Base-by-base conservation (phyloP, 2,797 vertebrate genomes). In the Sebastes steindachneri region DNA sequence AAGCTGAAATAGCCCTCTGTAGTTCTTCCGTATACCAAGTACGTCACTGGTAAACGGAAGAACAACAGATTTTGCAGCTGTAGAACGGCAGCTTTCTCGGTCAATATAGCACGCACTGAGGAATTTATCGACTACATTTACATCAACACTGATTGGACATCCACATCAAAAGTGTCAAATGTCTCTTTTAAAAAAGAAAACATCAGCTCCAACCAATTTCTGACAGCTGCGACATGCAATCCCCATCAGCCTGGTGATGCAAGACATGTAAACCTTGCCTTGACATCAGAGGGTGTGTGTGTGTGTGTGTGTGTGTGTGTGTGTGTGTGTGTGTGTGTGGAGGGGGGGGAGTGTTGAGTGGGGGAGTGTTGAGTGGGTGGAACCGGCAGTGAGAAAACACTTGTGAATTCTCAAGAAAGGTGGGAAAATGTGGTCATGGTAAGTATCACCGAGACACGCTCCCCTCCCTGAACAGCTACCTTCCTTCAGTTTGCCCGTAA, bases 401-500 rank as follows among this genome's bases (percentile, higher is more conserved):
- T 62, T 82, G 72, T 59, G 45, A 89, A 54, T 62, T 83, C n/a
- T 71, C 23, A 25, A 37, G 25, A 14, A 79, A 81, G 59, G 68
- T 80, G 79, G 14, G 58, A 78, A 83, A 87, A 86, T 72, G 17
- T 25, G 64, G 45, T 85, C 5, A 29, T 28, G n/a, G 9, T 57
- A 53, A 59, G 80, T 73, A 78, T 66, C 53, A 21, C 68, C 4
- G 64, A 82, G 33, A 72, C 35, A 51, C 4, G 0, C 55, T 68
- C 25, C 45, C 19, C 6, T 67, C 53, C 55, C 68, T 14, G 10
- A 74, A 57, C 55, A 45, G 25, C 57, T 59, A 63, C 69, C 75
- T 79, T 83, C 64, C 60, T 79, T 83, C 71, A 80, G 33, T 84
- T 84, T 77, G 71, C 85, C 87, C 31, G 3, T 33, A 60, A 88